Conservation (phyloP, 2,113 vertebrate species). For the Arvicanthis niloticus region DNA sequence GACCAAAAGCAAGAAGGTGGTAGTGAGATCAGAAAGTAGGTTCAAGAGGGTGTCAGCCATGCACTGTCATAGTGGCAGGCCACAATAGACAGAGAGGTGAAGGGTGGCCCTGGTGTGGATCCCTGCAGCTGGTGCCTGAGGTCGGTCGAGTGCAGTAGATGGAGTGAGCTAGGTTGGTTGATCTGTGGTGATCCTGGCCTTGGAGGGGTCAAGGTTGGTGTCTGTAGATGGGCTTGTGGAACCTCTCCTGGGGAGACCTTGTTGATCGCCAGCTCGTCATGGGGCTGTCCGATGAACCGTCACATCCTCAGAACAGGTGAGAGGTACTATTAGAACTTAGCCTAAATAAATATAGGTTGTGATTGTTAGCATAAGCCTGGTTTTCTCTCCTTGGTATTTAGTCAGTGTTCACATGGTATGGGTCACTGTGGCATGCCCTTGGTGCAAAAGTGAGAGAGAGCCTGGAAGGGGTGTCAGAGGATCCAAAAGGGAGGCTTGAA, state of each 20-base stretch:
- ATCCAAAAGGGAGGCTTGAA: not conserved
- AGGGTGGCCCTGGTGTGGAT: not conserved
- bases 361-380: not conserved
- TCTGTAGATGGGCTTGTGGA: not conserved
- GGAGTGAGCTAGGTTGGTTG: not conserved
- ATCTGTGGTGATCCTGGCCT: not conserved
- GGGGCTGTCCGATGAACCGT: accelerated
- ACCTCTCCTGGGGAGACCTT: not conserved
- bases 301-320: not conserved
- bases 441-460: not conserved
- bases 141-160: not conserved
- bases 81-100: not conserved
- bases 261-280: not conserved
- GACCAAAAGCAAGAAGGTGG: not conserved
- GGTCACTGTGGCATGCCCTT: not conserved
- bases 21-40: not conserved
- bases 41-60: not conserved
- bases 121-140: not conserved
- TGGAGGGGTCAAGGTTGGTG: not conserved
- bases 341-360: not conserved
- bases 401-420: not conserved
- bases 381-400: slow-evolving; percentile 26
- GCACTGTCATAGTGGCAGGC: too few relatives aligned
- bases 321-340: not conserved
- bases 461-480: not conserved